These are phyloP conservation scores for Diprion similis DNA, from an alignment of 1,140 invertebrate species.

Conservation along the genomic window DNA sequence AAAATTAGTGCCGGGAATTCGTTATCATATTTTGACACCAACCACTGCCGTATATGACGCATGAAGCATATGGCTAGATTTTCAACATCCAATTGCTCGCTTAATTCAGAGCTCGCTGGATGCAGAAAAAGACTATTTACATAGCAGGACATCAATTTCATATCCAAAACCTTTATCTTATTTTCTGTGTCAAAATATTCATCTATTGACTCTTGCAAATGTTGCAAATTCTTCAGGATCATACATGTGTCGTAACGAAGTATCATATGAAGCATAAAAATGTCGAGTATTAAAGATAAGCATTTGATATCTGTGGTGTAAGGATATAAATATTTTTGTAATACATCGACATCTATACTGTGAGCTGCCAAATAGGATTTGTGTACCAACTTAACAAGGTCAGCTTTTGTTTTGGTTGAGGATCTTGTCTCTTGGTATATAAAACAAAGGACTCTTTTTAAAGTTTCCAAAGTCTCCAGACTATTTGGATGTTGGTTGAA, in stretches of 20 bases:
- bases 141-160: slow-evolving; percentile 40
- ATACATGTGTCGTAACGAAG: slow-evolving; percentile 28
- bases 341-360: background rate
- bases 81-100: background rate
- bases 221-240: slow-evolving; percentile 29
- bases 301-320: slow-evolving; percentile 14
- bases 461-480: slow-evolving; percentile 32
- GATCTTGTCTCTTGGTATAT: slow-evolving; percentile 31
- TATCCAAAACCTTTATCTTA: slow-evolving; percentile 24
- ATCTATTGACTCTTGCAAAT: slow-evolving; percentile 28
- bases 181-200: slow-evolving; percentile 1
- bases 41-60: slow-evolving; percentile 28
- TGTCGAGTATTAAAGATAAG: slow-evolving; percentile 35
- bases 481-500: slow-evolving; percentile 21
- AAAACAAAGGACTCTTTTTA: slow-evolving; percentile 36
- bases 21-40: slow-evolving; percentile 29
- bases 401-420: background rate
- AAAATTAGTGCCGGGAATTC: slow-evolving; percentile 37
- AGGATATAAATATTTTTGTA: slow-evolving; percentile 26
- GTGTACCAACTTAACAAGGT: too few relatives aligned
- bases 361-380: slow-evolving; percentile 11
- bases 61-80: slow-evolving; percentile 8
- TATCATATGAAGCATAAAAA: slow-evolving; percentile 35
- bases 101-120: background rate
- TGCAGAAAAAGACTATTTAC: slow-evolving; percentile 28